These are phyloP conservation scores for Nomada hirtipes DNA, from an alignment of 2,888 invertebrate genomes.

Conservation along the genomic window DNA sequence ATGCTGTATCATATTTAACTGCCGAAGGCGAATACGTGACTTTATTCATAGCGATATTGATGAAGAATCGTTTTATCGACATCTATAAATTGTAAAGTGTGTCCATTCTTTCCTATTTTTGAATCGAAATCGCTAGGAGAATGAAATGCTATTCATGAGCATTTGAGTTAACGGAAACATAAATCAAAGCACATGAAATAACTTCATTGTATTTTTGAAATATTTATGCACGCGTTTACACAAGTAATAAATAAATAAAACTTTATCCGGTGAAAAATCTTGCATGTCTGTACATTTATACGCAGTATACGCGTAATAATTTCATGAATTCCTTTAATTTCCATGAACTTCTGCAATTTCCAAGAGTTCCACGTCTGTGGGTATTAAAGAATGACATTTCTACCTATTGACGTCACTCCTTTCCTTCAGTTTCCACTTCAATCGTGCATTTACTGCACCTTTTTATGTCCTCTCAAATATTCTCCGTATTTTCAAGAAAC, in stretches of 20 bases:
- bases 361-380: neutral
- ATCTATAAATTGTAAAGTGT: slow-evolving; percentile 8
- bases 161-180: neutral
- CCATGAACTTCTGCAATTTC: neutral
- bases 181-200: neutral
- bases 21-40: neutral
- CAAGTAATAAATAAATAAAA: neutral
- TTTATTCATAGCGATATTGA: slow-evolving; percentile 16
- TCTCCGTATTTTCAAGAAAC: neutral
- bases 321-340: neutral
- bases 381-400: neutral
- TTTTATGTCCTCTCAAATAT: neutral
- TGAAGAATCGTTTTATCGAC: slow-evolving; percentile 7
- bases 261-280: neutral
- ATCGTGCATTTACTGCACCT: neutral
- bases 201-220: neutral
- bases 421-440: neutral
- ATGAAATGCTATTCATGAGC: neutral
- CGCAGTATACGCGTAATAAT: neutral
- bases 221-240: neutral
- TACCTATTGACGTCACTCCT: too few species aligned
- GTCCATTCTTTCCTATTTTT: neutral
- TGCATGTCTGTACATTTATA: neutral
- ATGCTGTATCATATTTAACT: neutral
- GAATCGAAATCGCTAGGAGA: neutral